Base-by-base conservation (phyloP, 2,113 vertebrate species). In the Oryctolagus cuniculus region DNA sequence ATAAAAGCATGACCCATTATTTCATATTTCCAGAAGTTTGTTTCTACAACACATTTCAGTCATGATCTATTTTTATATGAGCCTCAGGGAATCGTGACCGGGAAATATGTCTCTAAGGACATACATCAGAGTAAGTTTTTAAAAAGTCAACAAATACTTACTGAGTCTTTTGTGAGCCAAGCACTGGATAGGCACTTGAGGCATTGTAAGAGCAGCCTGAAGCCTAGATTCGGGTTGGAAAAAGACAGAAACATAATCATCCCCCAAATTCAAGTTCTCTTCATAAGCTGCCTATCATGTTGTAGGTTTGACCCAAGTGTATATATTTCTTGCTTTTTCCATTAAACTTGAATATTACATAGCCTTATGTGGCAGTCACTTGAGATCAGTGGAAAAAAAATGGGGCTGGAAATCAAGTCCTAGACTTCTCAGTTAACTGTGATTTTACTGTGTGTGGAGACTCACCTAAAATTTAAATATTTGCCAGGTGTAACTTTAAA, bases 51-150 rank as follows among this genome's bases (percentile, higher is more conserved):
- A 90, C 66, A 95, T 90, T 96, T 96, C 88, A 38, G 44, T 96
- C 78, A 85, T 61, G 53, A 58, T 95, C 95, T 97, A 97, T 97
- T 97, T 97, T 97, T 97, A 93, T 36, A 70, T 4, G 7, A 66
- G 34, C 93, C 92, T 80, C 36, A 25, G 95, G 85, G 96, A 96
- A 86, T 95, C 29, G 79, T 78, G 72, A 89, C 88, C 1, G 10
- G 95, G 97, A 96, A 96, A 70, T 66, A 34, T 44, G 95, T 96
- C 96, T 95, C 96, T 70, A 95, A 95, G 96, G 97, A 94, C 92
- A 49, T 38, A 19, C 66, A 87, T 93, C 81, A 77, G 75, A 93
- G 64, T 90, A 86, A 77, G 44, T 90, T 93, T 94, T 92, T 93
- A 90, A 70, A 66, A 92, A 93, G 80, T 95, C 93, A 96, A 84